These are phyloP conservation scores for Halcyon senegalensis DNA, from an alignment of 2,113 vertebrate genomes.

Conservation along the genomic window DNA sequence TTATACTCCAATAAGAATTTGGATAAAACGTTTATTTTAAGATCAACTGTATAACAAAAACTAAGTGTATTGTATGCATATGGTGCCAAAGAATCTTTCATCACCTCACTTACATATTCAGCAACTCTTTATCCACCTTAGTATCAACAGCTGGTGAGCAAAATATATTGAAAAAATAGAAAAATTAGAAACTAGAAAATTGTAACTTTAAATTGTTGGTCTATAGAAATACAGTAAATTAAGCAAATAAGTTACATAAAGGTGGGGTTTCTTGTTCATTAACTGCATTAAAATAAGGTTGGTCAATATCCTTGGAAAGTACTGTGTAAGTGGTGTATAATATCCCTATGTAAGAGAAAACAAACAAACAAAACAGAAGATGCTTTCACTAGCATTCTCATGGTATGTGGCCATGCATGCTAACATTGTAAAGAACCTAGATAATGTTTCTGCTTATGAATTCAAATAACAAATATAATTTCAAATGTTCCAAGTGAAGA, in stretches of 20 bases:
- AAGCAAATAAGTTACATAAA: background rate
- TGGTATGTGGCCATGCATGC: background rate
- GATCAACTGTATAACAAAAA: background rate
- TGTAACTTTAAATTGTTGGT: background rate
- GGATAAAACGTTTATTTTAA: background rate
- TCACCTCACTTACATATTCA: background rate
- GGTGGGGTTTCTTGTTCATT: background rate
- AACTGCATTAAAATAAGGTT: background rate
- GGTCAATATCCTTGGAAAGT: background rate
- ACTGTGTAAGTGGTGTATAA: background rate
- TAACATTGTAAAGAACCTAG: background rate
- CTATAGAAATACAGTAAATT: background rate
- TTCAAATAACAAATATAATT: background rate
- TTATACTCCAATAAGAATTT: background rate
- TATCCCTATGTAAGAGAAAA: background rate
- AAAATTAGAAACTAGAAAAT: background rate
- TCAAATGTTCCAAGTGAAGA: background rate
- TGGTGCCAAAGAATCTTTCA: background rate
- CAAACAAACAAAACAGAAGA: rapidly evolving
- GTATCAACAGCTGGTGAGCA: background rate
- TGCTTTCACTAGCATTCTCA: background rate
- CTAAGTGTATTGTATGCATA: background rate
- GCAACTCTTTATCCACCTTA: background rate
- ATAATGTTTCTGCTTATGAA: background rate
- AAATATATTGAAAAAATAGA: background rate